These are phyloP conservation scores for Gopherus evgoodei DNA, from an alignment of 2,113 vertebrate genomes.

Conservation along the genomic window DNA sequence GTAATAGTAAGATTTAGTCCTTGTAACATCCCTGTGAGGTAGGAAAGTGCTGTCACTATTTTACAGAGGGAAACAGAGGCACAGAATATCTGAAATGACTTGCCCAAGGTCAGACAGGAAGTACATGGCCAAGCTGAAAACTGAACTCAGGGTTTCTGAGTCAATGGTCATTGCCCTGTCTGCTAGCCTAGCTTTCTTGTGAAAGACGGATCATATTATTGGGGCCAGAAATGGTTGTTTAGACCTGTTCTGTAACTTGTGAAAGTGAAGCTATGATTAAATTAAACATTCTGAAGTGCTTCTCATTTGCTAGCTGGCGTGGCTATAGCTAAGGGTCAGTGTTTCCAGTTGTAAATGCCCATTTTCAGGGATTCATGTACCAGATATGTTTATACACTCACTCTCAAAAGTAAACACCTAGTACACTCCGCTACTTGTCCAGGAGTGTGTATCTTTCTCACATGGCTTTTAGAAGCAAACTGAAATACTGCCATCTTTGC, in stretches of 20 bases:
- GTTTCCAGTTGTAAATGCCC: not conserved
- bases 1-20: not conserved
- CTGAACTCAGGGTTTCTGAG: not conserved
- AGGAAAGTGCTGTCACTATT: not conserved
- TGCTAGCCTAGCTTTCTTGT: not conserved
- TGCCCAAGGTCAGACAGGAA: not conserved
- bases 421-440: conserved; percentile 49
- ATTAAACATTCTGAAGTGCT: conserved; percentile 3
- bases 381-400: conserved; percentile 24
- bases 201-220: not conserved
- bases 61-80: not conserved
- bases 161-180: not conserved
- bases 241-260: not conserved
- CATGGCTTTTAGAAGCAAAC: conserved; percentile 16
- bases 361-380: conserved; percentile 9
- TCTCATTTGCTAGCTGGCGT: conserved; percentile 32
- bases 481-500: conserved; percentile 10
- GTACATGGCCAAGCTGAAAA: not conserved
- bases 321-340: not conserved
- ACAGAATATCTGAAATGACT: not conserved
- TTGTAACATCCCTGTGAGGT: not conserved
- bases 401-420: conserved; percentile 45
- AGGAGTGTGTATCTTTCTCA: not conserved
- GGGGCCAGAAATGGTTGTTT: not conserved
- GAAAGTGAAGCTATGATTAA: not conserved